Conservation (phyloP, 2,113 vertebrate species). For the Acinonyx jubatus region DNA sequence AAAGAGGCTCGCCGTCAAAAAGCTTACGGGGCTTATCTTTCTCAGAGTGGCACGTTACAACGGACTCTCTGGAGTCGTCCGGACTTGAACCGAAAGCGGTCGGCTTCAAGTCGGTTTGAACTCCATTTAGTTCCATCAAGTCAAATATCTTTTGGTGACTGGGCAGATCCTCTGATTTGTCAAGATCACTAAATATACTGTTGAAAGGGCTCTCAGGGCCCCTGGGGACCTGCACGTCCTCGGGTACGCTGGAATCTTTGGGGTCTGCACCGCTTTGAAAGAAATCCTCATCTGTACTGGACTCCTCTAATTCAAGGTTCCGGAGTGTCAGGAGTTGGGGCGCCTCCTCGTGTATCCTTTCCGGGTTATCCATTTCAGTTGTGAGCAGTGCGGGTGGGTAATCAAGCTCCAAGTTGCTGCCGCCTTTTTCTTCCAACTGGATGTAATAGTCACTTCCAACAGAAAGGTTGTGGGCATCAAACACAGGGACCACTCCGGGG, state of each 20-base stretch:
- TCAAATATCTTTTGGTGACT: constrained; percentile 85
- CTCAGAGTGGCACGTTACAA: constrained; percentile 41
- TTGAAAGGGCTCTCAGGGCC: constrained; percentile 92
- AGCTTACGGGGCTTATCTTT: constrained; percentile 54
- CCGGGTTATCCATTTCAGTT: constrained; percentile 83
- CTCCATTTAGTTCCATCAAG: constrained; percentile 86
- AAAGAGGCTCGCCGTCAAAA: constrained; percentile 79
- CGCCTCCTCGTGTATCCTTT: constrained; percentile 78
- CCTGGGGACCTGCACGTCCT: constrained; percentile 82
- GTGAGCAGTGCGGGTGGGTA: constrained; percentile 80
- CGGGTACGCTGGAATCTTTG: constrained; percentile 87
- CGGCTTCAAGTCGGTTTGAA: constrained; percentile 78
- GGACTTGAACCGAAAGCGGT: constrained; percentile 49
- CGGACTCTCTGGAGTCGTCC: constrained; percentile 49
- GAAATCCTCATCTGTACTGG: constrained; percentile 92
- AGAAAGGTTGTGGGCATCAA: constrained; percentile 93
- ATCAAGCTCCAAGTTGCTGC: constrained; percentile 85
- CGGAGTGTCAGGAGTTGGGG: constrained; percentile 86
- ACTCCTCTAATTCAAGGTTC: constrained; percentile 90
- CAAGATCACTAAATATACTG: constrained; percentile 89
- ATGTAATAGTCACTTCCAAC: constrained; percentile 96
- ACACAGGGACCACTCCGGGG: constrained; percentile 93
- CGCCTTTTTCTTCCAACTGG: constrained; percentile 94
- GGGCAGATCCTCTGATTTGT: constrained; percentile 84
- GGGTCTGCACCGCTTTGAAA: constrained; percentile 91